A percentile compares a stretch with the other conserved stretches of the same genome.
Conservation (phyloP, 1,140 invertebrate species). For the Papilio glaucus region DNA sequence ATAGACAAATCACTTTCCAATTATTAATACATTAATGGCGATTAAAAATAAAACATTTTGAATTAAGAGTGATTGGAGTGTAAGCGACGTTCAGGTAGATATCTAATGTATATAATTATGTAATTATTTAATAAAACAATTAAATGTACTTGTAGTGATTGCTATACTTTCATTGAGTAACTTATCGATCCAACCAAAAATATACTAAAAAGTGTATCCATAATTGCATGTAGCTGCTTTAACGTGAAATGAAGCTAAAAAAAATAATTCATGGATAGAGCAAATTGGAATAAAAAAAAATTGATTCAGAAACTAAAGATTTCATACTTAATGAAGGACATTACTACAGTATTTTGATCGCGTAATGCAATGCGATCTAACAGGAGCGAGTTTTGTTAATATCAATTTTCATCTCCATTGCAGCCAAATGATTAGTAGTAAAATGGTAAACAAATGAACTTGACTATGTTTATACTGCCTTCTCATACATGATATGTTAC, state of each 20-base stretch:
- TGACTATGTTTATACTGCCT: too few relatives aligned
- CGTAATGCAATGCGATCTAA: too few relatives aligned
- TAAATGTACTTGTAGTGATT: not conserved
- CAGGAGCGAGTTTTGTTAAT: too few relatives aligned
- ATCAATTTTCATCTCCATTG: too few relatives aligned
- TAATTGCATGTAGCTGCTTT: not conserved
- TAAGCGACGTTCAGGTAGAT: not conserved
- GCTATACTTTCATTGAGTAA: not conserved
- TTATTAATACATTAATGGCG: constrained; percentile 4
- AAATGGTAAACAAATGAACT: too few relatives aligned
- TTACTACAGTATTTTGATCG: too few relatives aligned
- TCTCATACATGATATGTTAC: not conserved
- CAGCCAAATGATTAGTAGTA: too few relatives aligned
- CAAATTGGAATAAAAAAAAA: too few relatives aligned
- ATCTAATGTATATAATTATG: not conserved
- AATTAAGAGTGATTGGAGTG: not conserved
- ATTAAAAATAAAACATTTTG: constrained; percentile 11
- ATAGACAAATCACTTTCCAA: constrained; percentile 11
- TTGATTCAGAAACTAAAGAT: too few relatives aligned
- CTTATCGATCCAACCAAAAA: not conserved
- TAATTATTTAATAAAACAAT: constrained; percentile 7
- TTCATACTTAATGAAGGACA: too few relatives aligned
- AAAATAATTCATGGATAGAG: too few relatives aligned
- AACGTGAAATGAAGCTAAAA: too few relatives aligned
- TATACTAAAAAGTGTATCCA: not conserved